Evolutionary conservation across 2,888 invertebrate genomes (phyloP), one percentile per base, ranked within the genome.

Genomic region (Cynaeus angustus): DNA sequence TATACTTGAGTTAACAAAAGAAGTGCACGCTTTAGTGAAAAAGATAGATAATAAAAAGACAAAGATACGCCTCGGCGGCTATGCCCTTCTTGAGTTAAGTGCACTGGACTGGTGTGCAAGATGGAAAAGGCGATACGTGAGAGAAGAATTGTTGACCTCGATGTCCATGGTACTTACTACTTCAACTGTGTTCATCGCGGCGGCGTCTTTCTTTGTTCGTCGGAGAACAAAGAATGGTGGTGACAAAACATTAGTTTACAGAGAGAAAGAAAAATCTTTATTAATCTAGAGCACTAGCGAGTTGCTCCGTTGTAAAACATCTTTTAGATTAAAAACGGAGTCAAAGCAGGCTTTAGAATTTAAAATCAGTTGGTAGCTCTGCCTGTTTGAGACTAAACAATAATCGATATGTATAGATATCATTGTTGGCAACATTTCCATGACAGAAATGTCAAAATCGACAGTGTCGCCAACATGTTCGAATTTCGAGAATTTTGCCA

Each of bases 71-170:
- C 52, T 38, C 41, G 50, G 48, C 41, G 37, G 28, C 41, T 21
- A 41, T 52, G 62, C 50, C 50, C 62, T 62, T 62, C 62, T 62
- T 38, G 50, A 62, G 52, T 46, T 46, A 52, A 64, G 64, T 53
- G 64, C 64, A 64, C 64, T 64, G 28, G 64, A 64, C 52, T 61
- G 64, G 45, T 38, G 43, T 48, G 41, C 48, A 38, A 61, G 61
- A 61, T 48, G 61, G 46, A 50, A 46, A 61, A 59, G 53, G 28
- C 37, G 66, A 66, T 66, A 66, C 37, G 56, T 38, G 58, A 46
- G 52, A 67, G 59, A 67, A 68, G 62, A 68, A 52, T 48, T 68
- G 68, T 68, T 68, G 68, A 68, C 68, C 68, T 33, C 52, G 45
- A 62, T 68, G 68, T 46, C 55, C 67, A 21, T 14, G 13, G n/a